Evolutionary conservation across 2,113 vertebrate species (phyloP).

Genomic region (Heteronetta atricapilla): DNA sequence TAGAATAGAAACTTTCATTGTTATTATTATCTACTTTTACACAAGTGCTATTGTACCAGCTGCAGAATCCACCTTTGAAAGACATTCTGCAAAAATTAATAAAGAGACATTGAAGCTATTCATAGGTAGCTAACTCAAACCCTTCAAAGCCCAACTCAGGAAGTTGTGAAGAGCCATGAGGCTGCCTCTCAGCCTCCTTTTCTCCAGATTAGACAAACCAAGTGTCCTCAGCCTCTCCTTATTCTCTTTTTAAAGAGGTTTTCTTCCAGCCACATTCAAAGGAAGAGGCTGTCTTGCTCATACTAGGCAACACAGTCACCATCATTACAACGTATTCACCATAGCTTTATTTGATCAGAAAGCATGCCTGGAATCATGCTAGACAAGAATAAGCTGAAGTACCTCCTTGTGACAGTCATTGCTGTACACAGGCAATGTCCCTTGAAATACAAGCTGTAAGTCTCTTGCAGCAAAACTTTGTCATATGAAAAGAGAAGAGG

Average conservation of each 20-base stretch:
- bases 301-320: neutral
- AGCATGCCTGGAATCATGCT: neutral
- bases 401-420: neutral
- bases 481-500: neutral
- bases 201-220: neutral
- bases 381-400: neutral
- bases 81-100: neutral
- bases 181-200: neutral
- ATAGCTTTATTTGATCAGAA: neutral
- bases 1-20: neutral
- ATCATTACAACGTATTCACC: accelerated
- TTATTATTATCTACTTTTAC: neutral
- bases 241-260: neutral
- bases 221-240: neutral
- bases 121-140: neutral
- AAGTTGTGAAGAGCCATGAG: neutral
- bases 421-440: neutral
- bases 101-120: neutral
- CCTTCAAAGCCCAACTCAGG: neutral
- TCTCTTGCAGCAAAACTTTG: neutral
- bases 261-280: neutral
- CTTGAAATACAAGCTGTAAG: neutral
- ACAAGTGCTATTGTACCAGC: neutral
- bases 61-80: neutral
- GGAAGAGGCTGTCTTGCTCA: neutral